A percentile compares a stretch with the other conserved stretches of the same genome.
Evolutionary conservation across 2,888 invertebrate genomes (phyloP).

Genomic region (Leistus spinibarbis): DNA sequence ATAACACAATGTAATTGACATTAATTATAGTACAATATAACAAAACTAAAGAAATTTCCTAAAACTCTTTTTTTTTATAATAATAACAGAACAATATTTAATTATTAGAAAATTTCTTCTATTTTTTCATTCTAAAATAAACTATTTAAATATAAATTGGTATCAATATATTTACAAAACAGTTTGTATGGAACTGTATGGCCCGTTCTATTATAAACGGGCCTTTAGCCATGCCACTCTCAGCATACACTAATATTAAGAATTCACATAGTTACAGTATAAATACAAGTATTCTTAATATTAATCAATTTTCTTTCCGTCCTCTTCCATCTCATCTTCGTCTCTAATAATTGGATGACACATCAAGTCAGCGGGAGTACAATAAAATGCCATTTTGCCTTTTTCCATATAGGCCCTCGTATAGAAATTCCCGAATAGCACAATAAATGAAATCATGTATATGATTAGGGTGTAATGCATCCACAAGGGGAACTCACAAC

Average conservation of each 20-base stretch:
- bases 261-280: background rate
- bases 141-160: background rate
- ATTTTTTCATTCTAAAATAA: background rate
- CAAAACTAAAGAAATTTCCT: background rate
- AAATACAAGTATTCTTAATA: background rate
- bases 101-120: background rate
- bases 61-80: background rate
- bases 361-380: slow-evolving; percentile 12
- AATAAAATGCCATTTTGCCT: slow-evolving; percentile 57
- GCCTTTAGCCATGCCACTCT: background rate
- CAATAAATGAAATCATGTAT: slow-evolving; percentile 87
- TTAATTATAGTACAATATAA: background rate
- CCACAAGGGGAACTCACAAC: slow-evolving; percentile 89
- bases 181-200: background rate
- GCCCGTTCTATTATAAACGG: background rate
- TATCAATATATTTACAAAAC: background rate
- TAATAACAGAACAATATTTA: background rate
- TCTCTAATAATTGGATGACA: slow-evolving; percentile 23
- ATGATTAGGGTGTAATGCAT: slow-evolving; percentile 85
- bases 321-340: slow-evolving; percentile 5
- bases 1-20: background rate
- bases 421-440: slow-evolving; percentile 87
- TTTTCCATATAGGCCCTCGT: slow-evolving; percentile 78
- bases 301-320: slow-evolving; percentile 21
- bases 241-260: background rate